Percentiles rank a stretch among this genome's conserved stretches.
These are phyloP conservation scores for Megalops atlanticus DNA, from an alignment of 2,113 vertebrate species.

Conservation along the genomic window DNA sequence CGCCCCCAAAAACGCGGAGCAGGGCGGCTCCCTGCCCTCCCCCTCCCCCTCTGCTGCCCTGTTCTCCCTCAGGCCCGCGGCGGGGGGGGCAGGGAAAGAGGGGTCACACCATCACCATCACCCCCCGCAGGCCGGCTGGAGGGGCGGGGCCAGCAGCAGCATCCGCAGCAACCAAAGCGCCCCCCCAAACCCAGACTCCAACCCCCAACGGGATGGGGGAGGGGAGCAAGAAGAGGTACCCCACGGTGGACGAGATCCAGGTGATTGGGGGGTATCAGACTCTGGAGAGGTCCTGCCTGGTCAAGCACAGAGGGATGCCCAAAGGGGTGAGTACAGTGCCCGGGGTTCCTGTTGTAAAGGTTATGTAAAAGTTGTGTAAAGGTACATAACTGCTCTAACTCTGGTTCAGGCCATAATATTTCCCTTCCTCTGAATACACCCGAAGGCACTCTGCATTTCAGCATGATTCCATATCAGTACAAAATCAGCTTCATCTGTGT, in stretches of 20 bases:
- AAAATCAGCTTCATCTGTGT: not conserved
- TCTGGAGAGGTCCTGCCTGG: constrained; percentile 81
- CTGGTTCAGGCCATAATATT: no score
- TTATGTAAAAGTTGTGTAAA: not conserved
- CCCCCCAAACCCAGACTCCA: constrained; percentile 28
- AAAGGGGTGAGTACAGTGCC: constrained; percentile 76
- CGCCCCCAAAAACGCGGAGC: constrained; percentile 38
- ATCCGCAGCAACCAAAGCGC: not conserved
- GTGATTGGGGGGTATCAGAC: constrained; percentile 88
- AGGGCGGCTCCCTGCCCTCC: constrained; percentile 42
- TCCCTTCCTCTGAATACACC: no score
- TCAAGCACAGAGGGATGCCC: constrained; percentile 68
- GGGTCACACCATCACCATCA: constrained; percentile 85
- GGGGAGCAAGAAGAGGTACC: constrained; percentile 78
- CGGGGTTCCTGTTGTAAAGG: not conserved
- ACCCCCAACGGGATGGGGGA: constrained; percentile 31
- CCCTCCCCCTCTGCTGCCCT: constrained; percentile 50
- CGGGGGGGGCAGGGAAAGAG: constrained; percentile 74
- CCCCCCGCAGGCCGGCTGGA: constrained; percentile 63
- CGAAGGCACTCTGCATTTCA: no score
- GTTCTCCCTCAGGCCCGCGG: constrained; percentile 67
- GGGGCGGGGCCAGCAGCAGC: not conserved
- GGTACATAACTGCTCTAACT: no score
- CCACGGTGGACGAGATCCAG: constrained; percentile 83
- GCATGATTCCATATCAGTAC: no score